Evolutionary conservation across 2,888 invertebrate species (phyloP).

Genomic region (Axea sp.): DNA sequence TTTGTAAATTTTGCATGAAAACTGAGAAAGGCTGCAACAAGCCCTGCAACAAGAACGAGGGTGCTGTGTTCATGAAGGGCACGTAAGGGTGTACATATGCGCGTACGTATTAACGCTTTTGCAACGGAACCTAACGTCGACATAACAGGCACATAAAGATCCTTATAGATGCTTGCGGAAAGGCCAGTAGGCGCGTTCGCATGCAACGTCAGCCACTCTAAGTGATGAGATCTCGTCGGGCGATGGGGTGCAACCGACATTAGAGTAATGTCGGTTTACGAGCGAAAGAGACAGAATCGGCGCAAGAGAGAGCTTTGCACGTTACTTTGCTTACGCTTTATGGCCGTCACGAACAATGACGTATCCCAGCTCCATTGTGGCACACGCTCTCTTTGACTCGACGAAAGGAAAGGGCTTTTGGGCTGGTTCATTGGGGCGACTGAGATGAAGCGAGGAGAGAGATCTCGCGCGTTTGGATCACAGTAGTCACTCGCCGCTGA

Average conservation of each 20-base stretch:
- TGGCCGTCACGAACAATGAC: constrained; percentile 73
- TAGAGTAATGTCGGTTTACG: constrained; percentile 73
- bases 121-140: constrained; percentile 36
- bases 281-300: constrained; percentile 23
- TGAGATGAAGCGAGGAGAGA: constrained; percentile 64
- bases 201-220: constrained; percentile 72
- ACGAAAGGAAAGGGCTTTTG: constrained; percentile 42
- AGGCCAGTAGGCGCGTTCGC: constrained; percentile 58
- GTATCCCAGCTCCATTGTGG: constrained; percentile 72
- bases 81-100: constrained; percentile 41
- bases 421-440: constrained; percentile 52
- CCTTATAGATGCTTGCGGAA: constrained; percentile 37
- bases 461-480: constrained; percentile 75
- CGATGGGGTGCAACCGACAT: constrained; percentile 67
- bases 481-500: constrained; percentile 78
- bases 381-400: constrained; percentile 60
- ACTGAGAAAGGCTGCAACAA: constrained; percentile 13
- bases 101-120: constrained; percentile 38
- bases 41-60: constrained; percentile 4
- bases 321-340: constrained; percentile 62
- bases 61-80: constrained; percentile 32
- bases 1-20: background rate
- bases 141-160: constrained; percentile 44
- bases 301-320: constrained; percentile 36
- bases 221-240: constrained; percentile 74